These are phyloP conservation scores for Hemiprocne comata DNA, from an alignment of 2,113 vertebrate species.

Conservation along the genomic window DNA sequence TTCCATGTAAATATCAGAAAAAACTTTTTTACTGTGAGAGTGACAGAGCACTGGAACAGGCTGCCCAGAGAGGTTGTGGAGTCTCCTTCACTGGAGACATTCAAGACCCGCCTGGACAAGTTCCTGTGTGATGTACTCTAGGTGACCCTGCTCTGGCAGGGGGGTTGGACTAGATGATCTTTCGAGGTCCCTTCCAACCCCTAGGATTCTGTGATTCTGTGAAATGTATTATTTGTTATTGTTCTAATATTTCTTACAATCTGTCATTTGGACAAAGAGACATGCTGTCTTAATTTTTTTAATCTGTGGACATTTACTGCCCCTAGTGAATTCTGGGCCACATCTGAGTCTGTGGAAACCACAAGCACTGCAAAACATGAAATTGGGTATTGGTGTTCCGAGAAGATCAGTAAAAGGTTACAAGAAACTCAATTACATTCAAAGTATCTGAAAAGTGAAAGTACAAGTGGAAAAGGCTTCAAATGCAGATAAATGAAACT, in stretches of 20 bases:
- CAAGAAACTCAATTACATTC: not conserved
- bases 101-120: too few relatives aligned
- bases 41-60: too few relatives aligned
- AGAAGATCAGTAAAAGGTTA: not conserved
- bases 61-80: too few relatives aligned
- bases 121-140: too few relatives aligned
- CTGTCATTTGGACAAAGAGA: not conserved
- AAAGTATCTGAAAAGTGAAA: not conserved
- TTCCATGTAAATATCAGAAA: too few relatives aligned
- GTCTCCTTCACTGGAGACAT: too few relatives aligned
- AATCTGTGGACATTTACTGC: not conserved
- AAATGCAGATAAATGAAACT: not conserved
- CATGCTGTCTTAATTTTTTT: not conserved
- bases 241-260: not conserved
- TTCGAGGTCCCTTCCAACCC: too few relatives aligned
- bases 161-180: too few relatives aligned
- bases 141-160: too few relatives aligned
- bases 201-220: too few relatives aligned
- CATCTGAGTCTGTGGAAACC: not conserved
- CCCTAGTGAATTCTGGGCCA: not conserved
- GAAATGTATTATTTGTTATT: too few relatives aligned
- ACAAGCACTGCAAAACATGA: not conserved
- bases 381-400: fast-evolving
- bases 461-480: not conserved
- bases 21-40: too few relatives aligned